A percentile compares a stretch with the other conserved stretches of the same genome.
Conservation (phyloP, 2,888 invertebrate genomes). For the Sminthurinus aureus region DNA sequence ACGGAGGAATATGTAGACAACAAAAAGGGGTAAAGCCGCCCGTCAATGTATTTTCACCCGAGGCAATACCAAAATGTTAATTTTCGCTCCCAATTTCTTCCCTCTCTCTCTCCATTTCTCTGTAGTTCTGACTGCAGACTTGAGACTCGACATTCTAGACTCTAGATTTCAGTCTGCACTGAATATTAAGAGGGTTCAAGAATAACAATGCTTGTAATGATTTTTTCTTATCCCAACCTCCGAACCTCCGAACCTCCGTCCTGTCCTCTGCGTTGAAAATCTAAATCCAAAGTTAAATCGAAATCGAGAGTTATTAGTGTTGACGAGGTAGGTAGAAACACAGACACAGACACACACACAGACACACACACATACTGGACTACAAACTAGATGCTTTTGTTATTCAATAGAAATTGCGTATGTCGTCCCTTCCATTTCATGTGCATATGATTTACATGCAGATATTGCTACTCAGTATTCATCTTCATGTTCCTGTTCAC, state of each 20-base stretch:
- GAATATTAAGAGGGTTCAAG: constrained; percentile 28
- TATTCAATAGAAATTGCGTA: neutral
- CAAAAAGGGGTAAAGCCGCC: neutral
- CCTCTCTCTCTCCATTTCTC: too few species aligned
- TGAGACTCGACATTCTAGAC: neutral
- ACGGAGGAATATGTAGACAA: too few species aligned
- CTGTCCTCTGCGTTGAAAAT: neutral
- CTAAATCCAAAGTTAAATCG: constrained; percentile 22
- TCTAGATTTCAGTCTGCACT: neutral
- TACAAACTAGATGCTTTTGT: constrained; percentile 6
- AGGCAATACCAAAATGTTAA: neutral
- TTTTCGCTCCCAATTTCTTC: neutral
- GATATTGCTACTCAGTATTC: too few species aligned
- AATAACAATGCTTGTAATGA: constrained; percentile 21
- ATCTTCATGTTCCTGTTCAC: too few species aligned
- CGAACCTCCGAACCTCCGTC: neutral
- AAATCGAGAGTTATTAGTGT: constrained; percentile 35
- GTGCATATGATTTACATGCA: neutral
- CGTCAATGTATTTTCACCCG: neutral
- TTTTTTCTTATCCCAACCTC: constrained; percentile 1
- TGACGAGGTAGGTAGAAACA: constrained; percentile 15
- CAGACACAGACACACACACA: neutral
- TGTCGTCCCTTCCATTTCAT: neutral
- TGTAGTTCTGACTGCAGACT: neutral
- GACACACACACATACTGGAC: neutral